phyloP scores from a whole-genome alignment of 2,113 vertebrate species.

The Maccullochella peelii region DNA sequence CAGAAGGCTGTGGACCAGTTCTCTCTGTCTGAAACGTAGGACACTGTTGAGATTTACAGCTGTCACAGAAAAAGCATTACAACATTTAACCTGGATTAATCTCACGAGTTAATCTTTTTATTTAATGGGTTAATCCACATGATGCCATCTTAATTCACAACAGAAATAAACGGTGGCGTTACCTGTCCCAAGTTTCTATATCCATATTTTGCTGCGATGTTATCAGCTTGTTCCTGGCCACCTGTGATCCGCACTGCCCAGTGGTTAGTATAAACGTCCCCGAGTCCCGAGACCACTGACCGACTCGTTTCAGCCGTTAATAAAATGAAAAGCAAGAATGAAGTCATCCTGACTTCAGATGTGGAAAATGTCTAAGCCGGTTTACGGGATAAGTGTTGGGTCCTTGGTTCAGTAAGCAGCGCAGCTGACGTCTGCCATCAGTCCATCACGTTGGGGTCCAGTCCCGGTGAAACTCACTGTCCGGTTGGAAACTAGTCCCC shows the following conservation, averaged over 20 bases:
- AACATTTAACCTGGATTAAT: neutral
- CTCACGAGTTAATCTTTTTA: neutral
- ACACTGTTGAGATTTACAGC: too few species aligned
- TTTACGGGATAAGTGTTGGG: neutral
- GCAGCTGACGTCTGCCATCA: neutral
- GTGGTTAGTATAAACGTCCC: slow-evolving; percentile 89
- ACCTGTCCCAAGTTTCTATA: slow-evolving; percentile 92
- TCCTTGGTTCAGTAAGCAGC: neutral
- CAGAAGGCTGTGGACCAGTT: neutral
- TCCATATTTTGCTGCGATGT: slow-evolving; percentile 88
- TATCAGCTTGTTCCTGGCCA: slow-evolving; percentile 85
- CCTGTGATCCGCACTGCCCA: slow-evolving; percentile 90
- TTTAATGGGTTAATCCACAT: neutral
- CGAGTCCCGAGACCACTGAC: slow-evolving; percentile 56
- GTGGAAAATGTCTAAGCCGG: neutral
- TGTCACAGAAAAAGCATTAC: neutral
- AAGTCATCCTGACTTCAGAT: slow-evolving; percentile 52
- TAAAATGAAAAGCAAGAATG: slow-evolving; percentile 50
- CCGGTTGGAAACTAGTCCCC: neutral
- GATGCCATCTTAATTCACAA: too few species aligned
- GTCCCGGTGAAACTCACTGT: neutral
- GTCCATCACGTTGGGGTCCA: neutral
- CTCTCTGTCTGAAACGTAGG: neutral
- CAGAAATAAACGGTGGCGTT: neutral
- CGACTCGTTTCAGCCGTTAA: slow-evolving; percentile 43